A percentile compares a stretch with the other conserved stretches of the same genome.
These are phyloP conservation scores for Danio kyathit DNA, from an alignment of 2,797 vertebrate genomes.

Conservation along the genomic window DNA sequence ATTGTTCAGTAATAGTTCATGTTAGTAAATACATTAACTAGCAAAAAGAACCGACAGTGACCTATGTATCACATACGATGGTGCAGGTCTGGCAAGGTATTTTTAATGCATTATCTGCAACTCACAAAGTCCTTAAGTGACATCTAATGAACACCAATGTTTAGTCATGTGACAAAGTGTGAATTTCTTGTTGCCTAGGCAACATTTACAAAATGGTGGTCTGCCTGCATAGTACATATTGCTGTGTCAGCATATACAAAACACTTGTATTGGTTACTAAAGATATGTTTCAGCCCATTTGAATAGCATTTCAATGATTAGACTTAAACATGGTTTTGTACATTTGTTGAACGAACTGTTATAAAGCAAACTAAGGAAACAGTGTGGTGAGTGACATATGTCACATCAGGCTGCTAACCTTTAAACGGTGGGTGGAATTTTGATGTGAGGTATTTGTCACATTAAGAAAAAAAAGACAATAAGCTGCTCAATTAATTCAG, in stretches of 20 bases:
- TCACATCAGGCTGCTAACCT: background rate
- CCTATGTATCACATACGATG: too few species aligned
- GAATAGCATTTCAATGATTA: background rate
- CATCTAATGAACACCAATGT: too few species aligned
- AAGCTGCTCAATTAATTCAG: constrained; percentile 10
- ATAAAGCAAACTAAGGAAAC: background rate
- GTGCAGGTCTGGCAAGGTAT: too few species aligned
- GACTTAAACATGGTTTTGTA: background rate
- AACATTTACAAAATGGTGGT: too few species aligned
- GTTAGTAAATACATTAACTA: too few species aligned
- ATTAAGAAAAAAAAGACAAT: background rate
- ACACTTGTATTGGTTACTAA: background rate
- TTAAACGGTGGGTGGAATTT: constrained; percentile 1
- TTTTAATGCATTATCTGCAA: too few species aligned
- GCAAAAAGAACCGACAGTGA: too few species aligned
- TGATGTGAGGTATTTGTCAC: background rate
- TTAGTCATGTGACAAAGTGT: too few species aligned
- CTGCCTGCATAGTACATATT: too few species aligned
- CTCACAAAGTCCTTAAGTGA: too few species aligned
- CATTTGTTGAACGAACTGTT: background rate
- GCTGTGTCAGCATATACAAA: background rate
- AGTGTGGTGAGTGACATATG: background rate
- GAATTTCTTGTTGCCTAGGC: too few species aligned
- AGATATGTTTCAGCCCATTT: constrained; percentile 3
- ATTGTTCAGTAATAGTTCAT: too few species aligned